Base-by-base conservation (phyloP, 2,888 invertebrate genomes). In the Nycteola revayana region DNA sequence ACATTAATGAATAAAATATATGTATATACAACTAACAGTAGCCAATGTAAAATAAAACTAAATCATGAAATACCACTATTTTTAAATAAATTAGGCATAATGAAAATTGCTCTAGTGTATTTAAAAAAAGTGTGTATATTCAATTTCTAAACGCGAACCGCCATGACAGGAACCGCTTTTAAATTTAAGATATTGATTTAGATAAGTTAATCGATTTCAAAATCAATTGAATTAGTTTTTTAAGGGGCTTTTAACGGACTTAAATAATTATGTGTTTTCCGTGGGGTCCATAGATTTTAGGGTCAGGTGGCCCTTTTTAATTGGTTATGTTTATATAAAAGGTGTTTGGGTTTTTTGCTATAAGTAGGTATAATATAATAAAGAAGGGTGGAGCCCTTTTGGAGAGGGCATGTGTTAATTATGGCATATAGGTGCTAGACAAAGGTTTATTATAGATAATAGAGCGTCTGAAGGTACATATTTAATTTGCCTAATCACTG, bases 201-300 rank as follows among this genome's bases (percentile, higher is more conserved):
- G 83, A 86, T 84, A 78, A 76, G 66, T 36, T 67, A 81, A 57
- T 76, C 74, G 77, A 80, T 74, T 67, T 47, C 42, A 63, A 67
- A 68, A 68, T 63, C 64, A 66, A 77, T 76, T 66, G 67, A 77
- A 72, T 67, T 69, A 52, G 60, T 72, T 75, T 75, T 75, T 67
- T 52, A 40, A 21, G 39, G 36, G 21, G 30, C 39, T 43, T 57
- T 49, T 60, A 58, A 61, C 58, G 54, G 61, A 45, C 59, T 60
- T 55, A 57, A 53, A 56, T 65, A 67, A 76, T 77, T 73, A 76
- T 67, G 56, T 65, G 57, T 65, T 65, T 72, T 66, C 57, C 50
- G 51, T 51, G 42, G 55, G 60, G 59, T 66, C 32, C 28, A 32
- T 47, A 36, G 40, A 45, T 49, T 37, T 56, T 56, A 25, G 28